A percentile compares a stretch with the other conserved stretches of the same genome.
phyloP scores from a whole-genome alignment of 2,888 invertebrate genomes.

The Tenthredo amoena region DNA sequence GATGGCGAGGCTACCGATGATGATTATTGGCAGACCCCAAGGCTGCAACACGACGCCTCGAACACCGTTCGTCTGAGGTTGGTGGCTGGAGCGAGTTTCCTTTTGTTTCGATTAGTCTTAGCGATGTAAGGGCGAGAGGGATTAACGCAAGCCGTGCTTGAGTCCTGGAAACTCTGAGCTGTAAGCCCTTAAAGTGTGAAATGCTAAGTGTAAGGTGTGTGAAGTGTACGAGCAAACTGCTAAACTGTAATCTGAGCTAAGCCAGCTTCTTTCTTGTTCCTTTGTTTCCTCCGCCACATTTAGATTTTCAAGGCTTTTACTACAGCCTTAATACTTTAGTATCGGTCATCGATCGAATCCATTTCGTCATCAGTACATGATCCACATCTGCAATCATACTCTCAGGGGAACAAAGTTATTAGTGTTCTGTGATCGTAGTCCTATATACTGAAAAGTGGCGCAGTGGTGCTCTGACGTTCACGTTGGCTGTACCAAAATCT shows the following conservation, averaged over 20 bases:
- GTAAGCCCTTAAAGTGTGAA: conserved; percentile 56
- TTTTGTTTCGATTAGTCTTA: conserved; percentile 46
- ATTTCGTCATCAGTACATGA: not conserved
- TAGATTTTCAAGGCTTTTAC: not conserved
- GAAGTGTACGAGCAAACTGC: conserved; percentile 58
- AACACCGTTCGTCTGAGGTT: not conserved
- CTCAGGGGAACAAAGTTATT: not conserved
- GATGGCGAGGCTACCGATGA: conserved; percentile 39
- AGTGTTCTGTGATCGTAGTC: not conserved
- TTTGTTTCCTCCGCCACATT: conserved; percentile 8
- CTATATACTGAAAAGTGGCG: not conserved
- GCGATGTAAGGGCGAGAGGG: conserved; percentile 43
- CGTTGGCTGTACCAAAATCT: not conserved
- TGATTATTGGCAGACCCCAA: conserved; percentile 39
- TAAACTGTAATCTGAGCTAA: conserved; percentile 60
- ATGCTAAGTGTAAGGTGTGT: conserved; percentile 59
- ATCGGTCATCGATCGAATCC: not conserved
- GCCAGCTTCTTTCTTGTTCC: conserved; percentile 53
- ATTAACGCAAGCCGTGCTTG: conserved; percentile 51
- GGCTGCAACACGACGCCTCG: conserved; percentile 10
- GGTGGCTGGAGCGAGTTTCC: not conserved
- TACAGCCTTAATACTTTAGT: not conserved
- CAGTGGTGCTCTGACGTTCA: conserved; percentile 7
- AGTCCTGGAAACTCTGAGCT: conserved; percentile 26
- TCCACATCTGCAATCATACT: not conserved